A percentile compares a stretch with the other conserved stretches of the same genome.
These are phyloP conservation scores for Vanessa atalanta DNA, from an alignment of 1,140 invertebrate species.

Conservation along the genomic window DNA sequence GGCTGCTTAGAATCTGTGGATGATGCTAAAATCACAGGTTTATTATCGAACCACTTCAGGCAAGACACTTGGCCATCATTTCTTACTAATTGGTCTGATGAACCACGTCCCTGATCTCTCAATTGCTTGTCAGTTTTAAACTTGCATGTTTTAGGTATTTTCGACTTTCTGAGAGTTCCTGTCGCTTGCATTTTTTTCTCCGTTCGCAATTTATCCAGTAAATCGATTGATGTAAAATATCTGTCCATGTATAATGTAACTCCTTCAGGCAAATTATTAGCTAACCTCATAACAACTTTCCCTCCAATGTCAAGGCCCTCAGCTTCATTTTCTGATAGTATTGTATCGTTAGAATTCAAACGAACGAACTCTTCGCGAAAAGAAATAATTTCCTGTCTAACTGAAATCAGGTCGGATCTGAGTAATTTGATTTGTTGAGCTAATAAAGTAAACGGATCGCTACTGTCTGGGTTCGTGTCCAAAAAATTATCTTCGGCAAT, in stretches of 20 bases:
- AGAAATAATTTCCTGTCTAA: conserved; percentile 1
- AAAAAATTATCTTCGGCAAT: conserved; percentile 6
- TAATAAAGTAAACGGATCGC: not conserved
- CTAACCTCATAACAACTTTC: too few relatives aligned
- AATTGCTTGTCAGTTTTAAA: too few relatives aligned
- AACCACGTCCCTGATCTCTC: too few relatives aligned
- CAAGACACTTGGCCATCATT: not conserved
- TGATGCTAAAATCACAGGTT: too few relatives aligned
- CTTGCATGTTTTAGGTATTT: too few relatives aligned
- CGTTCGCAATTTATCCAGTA: conserved; percentile 12
- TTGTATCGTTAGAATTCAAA: not conserved
- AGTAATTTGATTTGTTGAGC: conserved; percentile 5
- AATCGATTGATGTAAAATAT: too few relatives aligned
- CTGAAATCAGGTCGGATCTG: not conserved
- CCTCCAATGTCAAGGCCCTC: not conserved
- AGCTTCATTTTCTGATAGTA: too few relatives aligned
- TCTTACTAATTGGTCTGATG: not conserved
- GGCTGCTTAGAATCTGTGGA: too few relatives aligned
- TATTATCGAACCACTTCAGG: not conserved
- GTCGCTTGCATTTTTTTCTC: conserved; percentile 1
- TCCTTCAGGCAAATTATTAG: too few relatives aligned
- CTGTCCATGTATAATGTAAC: too few relatives aligned
- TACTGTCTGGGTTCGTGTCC: not conserved
- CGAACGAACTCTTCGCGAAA: not conserved
- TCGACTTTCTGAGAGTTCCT: too few relatives aligned